phyloP scores from a whole-genome alignment of 2,113 vertebrate genomes.

The Caloenas nicobarica region DNA sequence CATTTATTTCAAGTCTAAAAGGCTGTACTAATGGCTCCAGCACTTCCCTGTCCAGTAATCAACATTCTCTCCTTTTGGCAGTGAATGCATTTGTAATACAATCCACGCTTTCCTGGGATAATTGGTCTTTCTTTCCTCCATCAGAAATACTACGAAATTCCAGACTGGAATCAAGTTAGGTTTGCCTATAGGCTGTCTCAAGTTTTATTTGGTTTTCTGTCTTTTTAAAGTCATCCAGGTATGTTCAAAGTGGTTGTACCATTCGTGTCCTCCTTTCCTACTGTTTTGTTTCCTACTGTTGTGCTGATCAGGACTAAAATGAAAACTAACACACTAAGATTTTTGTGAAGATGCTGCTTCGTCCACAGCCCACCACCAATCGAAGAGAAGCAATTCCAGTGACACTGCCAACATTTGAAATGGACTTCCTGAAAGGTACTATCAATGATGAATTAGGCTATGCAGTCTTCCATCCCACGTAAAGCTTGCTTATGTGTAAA shows the following conservation, averaged over 20 bases:
- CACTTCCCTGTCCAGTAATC: conserved; percentile 80
- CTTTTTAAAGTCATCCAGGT: neutral
- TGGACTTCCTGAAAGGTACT: neutral
- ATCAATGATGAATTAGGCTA: neutral
- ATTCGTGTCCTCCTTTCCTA: neutral
- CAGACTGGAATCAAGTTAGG: conserved; percentile 46
- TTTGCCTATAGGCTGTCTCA: neutral
- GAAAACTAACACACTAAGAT: neutral
- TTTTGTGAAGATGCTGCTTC: neutral
- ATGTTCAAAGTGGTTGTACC: neutral
- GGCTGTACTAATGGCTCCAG: conserved; percentile 80
- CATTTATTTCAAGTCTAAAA: conserved; percentile 78
- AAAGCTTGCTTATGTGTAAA: neutral
- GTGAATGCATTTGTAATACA: conserved; percentile 72
- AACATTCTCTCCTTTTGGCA: conserved; percentile 54
- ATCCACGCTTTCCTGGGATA: conserved; percentile 75
- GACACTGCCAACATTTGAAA: neutral
- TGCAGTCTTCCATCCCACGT: neutral
- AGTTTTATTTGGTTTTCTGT: neutral
- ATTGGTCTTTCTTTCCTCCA: conserved; percentile 70
- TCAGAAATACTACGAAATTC: conserved; percentile 65
- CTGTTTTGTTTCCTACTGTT: neutral
- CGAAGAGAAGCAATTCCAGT: neutral
- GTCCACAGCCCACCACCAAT: neutral
- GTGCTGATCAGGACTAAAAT: neutral